Evolutionary conservation across 2,888 invertebrate species (phyloP).

Genomic region (Reticulitermes lucifugus): DNA sequence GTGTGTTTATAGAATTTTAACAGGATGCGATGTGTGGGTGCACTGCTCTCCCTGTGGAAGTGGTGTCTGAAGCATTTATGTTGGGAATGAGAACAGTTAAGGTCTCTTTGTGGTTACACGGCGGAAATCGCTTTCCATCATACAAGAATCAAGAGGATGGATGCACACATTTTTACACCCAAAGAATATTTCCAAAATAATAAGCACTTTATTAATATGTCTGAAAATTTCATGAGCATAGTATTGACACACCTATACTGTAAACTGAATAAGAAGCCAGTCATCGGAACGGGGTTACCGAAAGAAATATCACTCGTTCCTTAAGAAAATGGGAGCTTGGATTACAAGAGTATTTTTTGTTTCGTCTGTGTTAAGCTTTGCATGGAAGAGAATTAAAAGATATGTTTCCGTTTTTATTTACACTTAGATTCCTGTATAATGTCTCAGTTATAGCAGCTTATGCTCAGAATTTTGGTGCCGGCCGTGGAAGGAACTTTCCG

Average conservation of each 20-base stretch:
- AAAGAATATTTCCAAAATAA: background rate
- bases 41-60: background rate
- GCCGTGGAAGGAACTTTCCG: too few species aligned
- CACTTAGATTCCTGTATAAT: too few species aligned
- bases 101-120: background rate
- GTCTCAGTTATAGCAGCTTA: too few species aligned
- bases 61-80: background rate
- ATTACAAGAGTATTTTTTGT: too few species aligned
- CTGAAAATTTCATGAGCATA: background rate
- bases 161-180: background rate
- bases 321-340: too few species aligned
- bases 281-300: too few species aligned
- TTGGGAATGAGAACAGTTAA: background rate
- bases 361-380: too few species aligned
- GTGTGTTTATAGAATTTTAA: background rate
- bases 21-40: too few species aligned
- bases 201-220: background rate
- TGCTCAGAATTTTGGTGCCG: too few species aligned
- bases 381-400: too few species aligned
- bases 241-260: background rate
- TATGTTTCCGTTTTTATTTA: too few species aligned
- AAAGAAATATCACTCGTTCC: too few species aligned
- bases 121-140: background rate
- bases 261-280: background rate
- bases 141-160: background rate